Evolutionary conservation across 1,140 invertebrate species (phyloP).

Genomic region (Philopotamus ludificatus): DNA sequence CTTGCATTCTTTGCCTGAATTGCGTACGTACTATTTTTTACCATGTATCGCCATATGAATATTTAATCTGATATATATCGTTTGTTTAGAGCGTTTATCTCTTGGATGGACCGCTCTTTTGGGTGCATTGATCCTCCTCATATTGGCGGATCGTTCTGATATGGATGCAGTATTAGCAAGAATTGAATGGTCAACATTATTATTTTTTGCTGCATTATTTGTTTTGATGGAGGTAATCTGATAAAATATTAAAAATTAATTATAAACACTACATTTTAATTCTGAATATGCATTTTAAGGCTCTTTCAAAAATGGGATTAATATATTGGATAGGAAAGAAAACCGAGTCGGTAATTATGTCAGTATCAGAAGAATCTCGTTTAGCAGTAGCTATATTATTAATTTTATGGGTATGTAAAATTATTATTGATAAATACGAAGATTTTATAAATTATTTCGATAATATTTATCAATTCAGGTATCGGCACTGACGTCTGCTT

Average conservation of each 20-base stretch:
- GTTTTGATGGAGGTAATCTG: slow-evolving; percentile 78
- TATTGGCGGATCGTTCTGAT: slow-evolving; percentile 75
- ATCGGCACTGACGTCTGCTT: slow-evolving; percentile 74
- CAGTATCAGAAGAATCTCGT: slow-evolving; percentile 58
- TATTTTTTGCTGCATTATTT: slow-evolving; percentile 87
- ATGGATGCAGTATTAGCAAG: slow-evolving; percentile 77
- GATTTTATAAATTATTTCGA: background rate
- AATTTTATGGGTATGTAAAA: slow-evolving; percentile 61
- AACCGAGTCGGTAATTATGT: slow-evolving; percentile 63
- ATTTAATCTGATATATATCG: background rate
- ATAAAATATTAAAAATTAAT: background rate
- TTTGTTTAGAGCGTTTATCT: slow-evolving; percentile 61
- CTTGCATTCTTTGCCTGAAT: slow-evolving; percentile 71
- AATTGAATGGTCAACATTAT: slow-evolving; percentile 86
- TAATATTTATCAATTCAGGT: slow-evolving; percentile 47
- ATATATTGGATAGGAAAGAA: slow-evolving; percentile 68
- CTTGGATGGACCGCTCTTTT: slow-evolving; percentile 83
- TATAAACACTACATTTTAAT: too few relatives aligned
- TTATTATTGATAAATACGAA: background rate
- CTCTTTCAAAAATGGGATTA: slow-evolving; percentile 63
- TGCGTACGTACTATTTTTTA: slow-evolving; percentile 55
- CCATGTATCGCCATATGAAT: background rate
- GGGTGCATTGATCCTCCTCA: slow-evolving; percentile 72
- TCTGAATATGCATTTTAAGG: slow-evolving; percentile 43
- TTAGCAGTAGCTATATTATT: slow-evolving; percentile 66